These are phyloP conservation scores for Anastrepha obliqua DNA, from an alignment of 1,140 invertebrate species.

Conservation along the genomic window DNA sequence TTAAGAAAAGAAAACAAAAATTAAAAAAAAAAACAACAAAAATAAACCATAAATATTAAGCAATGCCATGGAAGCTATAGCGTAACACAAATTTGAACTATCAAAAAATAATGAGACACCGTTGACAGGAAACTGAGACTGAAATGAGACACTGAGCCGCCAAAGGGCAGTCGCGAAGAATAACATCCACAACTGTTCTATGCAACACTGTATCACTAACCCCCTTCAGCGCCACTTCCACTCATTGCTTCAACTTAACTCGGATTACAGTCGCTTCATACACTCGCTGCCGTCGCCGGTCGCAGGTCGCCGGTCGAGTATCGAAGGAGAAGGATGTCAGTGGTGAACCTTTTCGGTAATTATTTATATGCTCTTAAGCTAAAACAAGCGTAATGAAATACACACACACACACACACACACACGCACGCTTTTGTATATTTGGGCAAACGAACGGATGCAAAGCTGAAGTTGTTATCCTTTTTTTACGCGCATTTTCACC, in stretches of 20 bases:
- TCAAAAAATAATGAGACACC: slow-evolving; percentile 40
- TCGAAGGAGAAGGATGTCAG: too few relatives aligned
- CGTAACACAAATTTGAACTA: slow-evolving; percentile 16
- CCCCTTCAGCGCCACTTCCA: background rate
- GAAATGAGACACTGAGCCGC: background rate
- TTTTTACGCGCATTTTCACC: slow-evolving; percentile 56
- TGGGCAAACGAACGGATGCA: slow-evolving; percentile 6
- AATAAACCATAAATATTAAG: too few relatives aligned
- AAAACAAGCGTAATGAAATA: slow-evolving; percentile 36
- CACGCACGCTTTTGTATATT: background rate
- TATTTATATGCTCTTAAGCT: slow-evolving; percentile 56
- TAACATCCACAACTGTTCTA: too few relatives aligned
- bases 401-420: background rate
- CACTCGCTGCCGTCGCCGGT: background rate
- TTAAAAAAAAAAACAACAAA: background rate
- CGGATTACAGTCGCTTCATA: background rate
- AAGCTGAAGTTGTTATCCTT: slow-evolving; percentile 54
- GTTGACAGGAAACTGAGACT: slow-evolving; percentile 45
- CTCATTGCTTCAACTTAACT: background rate
- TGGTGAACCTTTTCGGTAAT: slow-evolving; percentile 52
- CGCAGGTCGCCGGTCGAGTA: background rate
- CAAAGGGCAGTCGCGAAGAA: background rate
- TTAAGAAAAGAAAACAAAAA: background rate
- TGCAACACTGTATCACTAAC: too few relatives aligned
- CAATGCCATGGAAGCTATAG: background rate